Percentiles rank a stretch among this genome's conserved stretches.
These are phyloP conservation scores for Noctua comes DNA, from an alignment of 2,888 invertebrate genomes.

Conservation along the genomic window DNA sequence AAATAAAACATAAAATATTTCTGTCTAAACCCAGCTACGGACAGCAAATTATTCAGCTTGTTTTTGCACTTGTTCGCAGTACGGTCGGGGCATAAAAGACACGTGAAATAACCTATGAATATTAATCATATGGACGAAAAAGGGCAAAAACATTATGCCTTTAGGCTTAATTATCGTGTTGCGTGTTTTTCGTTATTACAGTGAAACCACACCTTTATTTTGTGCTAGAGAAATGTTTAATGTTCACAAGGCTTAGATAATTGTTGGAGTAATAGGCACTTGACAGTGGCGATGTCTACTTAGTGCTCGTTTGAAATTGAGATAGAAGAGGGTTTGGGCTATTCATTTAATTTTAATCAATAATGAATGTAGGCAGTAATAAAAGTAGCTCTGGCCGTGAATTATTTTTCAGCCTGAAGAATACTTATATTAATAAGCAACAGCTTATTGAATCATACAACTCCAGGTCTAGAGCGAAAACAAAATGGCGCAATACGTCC, in stretches of 20 bases:
- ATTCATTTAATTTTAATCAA: neutral
- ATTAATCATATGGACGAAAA: constrained; percentile 61
- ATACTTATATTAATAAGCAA: neutral
- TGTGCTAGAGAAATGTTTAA: constrained; percentile 30
- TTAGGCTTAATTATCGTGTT: constrained; percentile 62
- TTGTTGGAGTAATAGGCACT: constrained; percentile 26
- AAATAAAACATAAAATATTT: constrained; percentile 20
- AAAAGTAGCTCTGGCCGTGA: neutral
- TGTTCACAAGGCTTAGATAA: constrained; percentile 35
- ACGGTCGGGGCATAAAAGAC: constrained; percentile 50
- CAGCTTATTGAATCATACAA: neutral
- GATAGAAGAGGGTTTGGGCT: neutral
- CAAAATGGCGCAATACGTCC: neutral
- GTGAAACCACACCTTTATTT: constrained; percentile 43
- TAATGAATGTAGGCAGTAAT: neutral
- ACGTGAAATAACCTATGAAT: constrained; percentile 65
- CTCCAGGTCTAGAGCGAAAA: neutral
- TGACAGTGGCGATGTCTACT: constrained; percentile 18
- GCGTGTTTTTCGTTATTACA: constrained; percentile 59
- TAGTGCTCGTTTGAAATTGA: constrained; percentile 10
- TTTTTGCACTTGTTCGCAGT: constrained; percentile 48
- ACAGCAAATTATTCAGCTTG: constrained; percentile 51
- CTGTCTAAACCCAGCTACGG: constrained; percentile 21
- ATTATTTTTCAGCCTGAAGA: neutral
- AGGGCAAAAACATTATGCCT: constrained; percentile 57